phyloP scores from a whole-genome alignment of 2,888 invertebrate genomes.

The Pandemis cinnamomeana region DNA sequence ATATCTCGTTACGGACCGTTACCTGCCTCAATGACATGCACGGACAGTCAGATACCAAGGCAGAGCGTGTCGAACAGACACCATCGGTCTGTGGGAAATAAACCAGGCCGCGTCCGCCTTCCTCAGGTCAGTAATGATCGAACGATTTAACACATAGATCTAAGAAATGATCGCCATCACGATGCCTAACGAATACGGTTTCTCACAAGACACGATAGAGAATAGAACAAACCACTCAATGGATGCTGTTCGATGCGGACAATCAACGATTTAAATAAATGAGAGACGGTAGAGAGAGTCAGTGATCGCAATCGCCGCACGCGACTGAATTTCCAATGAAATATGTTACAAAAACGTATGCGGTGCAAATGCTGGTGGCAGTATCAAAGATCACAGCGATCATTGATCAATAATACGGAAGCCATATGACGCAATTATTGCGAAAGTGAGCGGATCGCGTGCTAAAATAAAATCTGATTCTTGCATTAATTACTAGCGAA shows the following conservation, averaged over 20 bases:
- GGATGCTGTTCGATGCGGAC: constrained; percentile 46
- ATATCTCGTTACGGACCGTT: constrained; percentile 27
- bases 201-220: constrained; percentile 9
- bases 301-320: constrained; percentile 54
- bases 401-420: constrained; percentile 59
- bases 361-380: constrained; percentile 44
- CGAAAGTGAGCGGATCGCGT: constrained; percentile 67
- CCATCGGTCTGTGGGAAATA: constrained; percentile 12
- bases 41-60: constrained; percentile 18
- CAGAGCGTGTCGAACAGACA: constrained; percentile 10
- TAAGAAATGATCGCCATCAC: constrained; percentile 34
- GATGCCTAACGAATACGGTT: constrained; percentile 11
- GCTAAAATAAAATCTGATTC: constrained; percentile 43
- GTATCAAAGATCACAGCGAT: constrained; percentile 54
- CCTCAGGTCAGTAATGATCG: constrained; percentile 58
- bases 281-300: constrained; percentile 62
- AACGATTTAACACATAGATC: constrained; percentile 47
- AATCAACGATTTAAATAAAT: constrained; percentile 46
- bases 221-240: constrained; percentile 50
- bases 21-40: constrained; percentile 32
- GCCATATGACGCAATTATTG: constrained; percentile 58
- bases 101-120: constrained; percentile 51
- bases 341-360: constrained; percentile 61
- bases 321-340: constrained; percentile 76
- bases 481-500: constrained; percentile 24